Evolutionary conservation across 1,140 invertebrate species (phyloP).

Genomic region (Diploscapter pachys): DNA sequence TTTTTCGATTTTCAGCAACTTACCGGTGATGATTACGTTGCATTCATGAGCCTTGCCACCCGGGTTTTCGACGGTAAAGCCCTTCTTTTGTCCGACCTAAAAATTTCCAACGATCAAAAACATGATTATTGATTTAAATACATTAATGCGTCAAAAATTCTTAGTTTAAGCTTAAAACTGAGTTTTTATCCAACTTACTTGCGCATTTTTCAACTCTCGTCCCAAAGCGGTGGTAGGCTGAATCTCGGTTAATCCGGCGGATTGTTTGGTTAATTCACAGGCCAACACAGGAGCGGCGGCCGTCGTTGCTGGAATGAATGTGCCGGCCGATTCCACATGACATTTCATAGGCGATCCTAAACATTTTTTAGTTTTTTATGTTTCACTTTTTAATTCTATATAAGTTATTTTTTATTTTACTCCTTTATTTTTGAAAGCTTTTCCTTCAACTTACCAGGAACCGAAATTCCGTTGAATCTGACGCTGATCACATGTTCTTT

Average conservation of each 20-base stretch:
- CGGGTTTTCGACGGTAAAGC: constrained; percentile 48
- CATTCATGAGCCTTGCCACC: constrained; percentile 53
- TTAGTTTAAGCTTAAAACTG: too few species aligned
- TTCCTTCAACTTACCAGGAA: constrained; percentile 68
- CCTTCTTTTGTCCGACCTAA: constrained; percentile 52
- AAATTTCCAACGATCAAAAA: constrained; percentile 7
- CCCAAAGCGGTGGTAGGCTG: too few species aligned
- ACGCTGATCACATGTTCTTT: constrained; percentile 72
- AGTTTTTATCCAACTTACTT: too few species aligned
- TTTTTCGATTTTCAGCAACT: neutral
- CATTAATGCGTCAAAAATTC: too few species aligned
- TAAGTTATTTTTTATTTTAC: neutral
- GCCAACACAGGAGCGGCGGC: constrained; percentile 8
- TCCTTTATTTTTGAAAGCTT: neutral
- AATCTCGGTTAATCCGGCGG: too few species aligned
- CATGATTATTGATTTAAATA: too few species aligned
- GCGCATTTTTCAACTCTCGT: too few species aligned
- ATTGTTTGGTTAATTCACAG: neutral
- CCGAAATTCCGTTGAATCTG: constrained; percentile 89
- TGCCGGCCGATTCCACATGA: constrained; percentile 1
- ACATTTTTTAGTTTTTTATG: neutral
- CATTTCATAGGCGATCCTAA: constrained; percentile 27
- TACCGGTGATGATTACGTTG: constrained; percentile 61
- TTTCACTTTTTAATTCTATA: too few species aligned
- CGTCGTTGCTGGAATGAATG: constrained; percentile 1